These are phyloP conservation scores for Trichonephila clavipes DNA, from an alignment of 1,140 invertebrate genomes.

Conservation along the genomic window DNA sequence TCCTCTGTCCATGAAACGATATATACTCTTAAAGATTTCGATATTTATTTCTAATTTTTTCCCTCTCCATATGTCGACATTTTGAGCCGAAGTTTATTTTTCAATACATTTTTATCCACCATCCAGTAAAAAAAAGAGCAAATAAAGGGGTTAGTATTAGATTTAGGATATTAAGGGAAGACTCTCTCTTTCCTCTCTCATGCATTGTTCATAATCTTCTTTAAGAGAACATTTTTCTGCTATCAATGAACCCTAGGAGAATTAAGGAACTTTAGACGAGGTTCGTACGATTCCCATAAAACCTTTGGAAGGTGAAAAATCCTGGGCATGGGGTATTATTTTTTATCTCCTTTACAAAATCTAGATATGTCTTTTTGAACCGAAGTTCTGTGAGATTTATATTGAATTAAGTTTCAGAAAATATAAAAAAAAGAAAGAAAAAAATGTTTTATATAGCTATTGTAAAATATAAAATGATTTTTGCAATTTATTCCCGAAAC, in stretches of 20 bases:
- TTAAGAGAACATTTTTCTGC: background rate
- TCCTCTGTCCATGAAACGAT: background rate
- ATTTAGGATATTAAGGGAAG: background rate
- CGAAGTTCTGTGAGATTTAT: too few species aligned
- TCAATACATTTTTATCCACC: background rate
- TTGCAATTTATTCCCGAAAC: too few species aligned
- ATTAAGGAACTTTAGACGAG: background rate
- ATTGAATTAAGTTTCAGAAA: too few species aligned
- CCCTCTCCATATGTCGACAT: background rate
- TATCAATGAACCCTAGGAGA: background rate
- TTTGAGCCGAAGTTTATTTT: background rate
- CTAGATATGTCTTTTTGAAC: too few species aligned
- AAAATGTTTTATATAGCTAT: too few species aligned
- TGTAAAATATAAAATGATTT: too few species aligned
- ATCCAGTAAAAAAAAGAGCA: background rate
- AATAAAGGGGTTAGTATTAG: background rate
- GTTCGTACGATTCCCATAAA: background rate
- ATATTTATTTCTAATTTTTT: conserved; percentile 35
- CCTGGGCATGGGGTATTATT: too few species aligned
- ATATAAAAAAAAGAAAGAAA: too few species aligned
- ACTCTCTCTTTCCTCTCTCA: background rate
- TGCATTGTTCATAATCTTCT: background rate
- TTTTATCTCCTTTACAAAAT: too few species aligned
- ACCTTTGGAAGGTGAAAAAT: background rate
- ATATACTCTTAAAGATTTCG: conserved; percentile 29